Evolutionary conservation across 2,113 vertebrate genomes (phyloP).

Genomic region (Melanerpes aurifrons): DNA sequence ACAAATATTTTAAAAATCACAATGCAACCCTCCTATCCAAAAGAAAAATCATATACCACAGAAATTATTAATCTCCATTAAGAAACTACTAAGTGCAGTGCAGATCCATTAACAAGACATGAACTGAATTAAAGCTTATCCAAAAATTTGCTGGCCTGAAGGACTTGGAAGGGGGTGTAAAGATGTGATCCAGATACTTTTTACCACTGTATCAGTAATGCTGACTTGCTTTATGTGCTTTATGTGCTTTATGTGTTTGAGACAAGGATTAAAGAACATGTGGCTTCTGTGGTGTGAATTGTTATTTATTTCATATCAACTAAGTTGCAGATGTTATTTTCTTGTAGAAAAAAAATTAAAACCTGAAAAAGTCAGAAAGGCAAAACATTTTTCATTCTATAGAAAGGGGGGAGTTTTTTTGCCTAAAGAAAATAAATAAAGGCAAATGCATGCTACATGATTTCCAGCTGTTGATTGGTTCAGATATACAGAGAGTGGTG

Average conservation of each 20-base stretch:
- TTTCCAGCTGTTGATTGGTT: background rate
- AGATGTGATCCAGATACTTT: background rate
- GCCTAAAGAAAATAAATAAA: background rate
- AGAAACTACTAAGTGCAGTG: background rate
- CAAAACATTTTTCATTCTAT: background rate
- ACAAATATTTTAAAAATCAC: background rate
- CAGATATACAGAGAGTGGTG: background rate
- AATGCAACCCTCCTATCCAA: background rate
- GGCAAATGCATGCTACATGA: background rate
- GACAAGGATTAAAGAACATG: background rate
- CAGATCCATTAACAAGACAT: background rate
- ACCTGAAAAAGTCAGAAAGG: background rate
- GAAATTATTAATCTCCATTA: background rate
- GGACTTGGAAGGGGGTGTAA: background rate
- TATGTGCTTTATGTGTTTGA: no score
- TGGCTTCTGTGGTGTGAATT: background rate
- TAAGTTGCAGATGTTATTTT: background rate
- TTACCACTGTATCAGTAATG: fast-evolving
- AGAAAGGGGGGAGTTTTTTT: background rate
- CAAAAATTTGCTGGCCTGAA: background rate
- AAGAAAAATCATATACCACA: background rate
- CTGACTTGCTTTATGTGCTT: background rate
- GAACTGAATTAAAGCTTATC: background rate
- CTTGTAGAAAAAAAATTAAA: background rate
- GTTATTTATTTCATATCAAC: background rate